Base-by-base conservation (phyloP, 2,113 vertebrate species). In the Cygnus atratus region DNA sequence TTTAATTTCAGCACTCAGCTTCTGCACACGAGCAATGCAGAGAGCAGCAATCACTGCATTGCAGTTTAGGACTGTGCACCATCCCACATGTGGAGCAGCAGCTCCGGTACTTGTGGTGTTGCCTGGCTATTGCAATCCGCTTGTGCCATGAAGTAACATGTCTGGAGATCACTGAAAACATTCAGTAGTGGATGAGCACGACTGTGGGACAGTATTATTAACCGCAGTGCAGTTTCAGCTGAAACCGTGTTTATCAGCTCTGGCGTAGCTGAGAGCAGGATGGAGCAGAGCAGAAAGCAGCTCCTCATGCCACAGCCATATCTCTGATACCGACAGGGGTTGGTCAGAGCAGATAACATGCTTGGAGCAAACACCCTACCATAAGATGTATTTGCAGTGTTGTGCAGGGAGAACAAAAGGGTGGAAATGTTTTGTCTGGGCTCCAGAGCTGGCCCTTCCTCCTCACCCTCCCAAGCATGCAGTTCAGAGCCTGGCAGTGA, bases 191-290 rank as follows among this genome's bases (percentile, higher is more conserved):
- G 22, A 46, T 16, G 25, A 89, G 67, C n/a, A 9, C 41, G 50
- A 37, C 55, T 66, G 11, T 6, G 8, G 29, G 37, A 63, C 26
- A 20, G 50, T 8, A 28, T 81, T 63, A 73, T 33, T 43, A 76
- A 87, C 37, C 7, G 2, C n/a, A 21, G 1, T n/a, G 37, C n/a
- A 10, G 46, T 74, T 88, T 87, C 59, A 88, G 33, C 78, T 75
- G 89, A 96, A 97, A 96, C 16, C 68, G 87, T 58, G 80, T 97
- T 97, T 88, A 88, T 65, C 43, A 52, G 71, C 55, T 97, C 62
- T 91, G 61, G 65, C 84, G 67, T 92, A 91, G 65, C 83, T 81
- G 75, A 96, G 94, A 97, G 93, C 68, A 67, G 24, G 70, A 63
- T 84, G 87, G 94, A 89, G 84, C n/a, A 83, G 90, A 54, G 77